phyloP scores from a whole-genome alignment of 2,797 vertebrate species.

The Danionella dracula region DNA sequence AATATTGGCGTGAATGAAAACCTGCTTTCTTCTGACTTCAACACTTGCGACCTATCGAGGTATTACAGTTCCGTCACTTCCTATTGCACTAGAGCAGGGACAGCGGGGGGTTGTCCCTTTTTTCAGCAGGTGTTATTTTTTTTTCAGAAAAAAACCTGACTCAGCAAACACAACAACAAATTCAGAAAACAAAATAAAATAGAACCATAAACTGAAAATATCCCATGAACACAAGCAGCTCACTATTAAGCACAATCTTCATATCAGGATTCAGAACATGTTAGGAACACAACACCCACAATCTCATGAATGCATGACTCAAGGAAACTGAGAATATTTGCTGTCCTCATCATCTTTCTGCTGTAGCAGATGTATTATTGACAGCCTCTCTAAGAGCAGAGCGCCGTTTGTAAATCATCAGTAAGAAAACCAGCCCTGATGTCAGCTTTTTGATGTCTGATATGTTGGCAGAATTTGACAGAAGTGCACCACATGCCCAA shows the following conservation, averaged over 20 bases:
- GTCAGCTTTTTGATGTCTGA: slow-evolving; percentile 4
- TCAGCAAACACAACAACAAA: too few relatives aligned
- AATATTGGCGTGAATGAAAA: too few relatives aligned
- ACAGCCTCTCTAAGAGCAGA: background rate
- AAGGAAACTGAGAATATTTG: slow-evolving; percentile 13
- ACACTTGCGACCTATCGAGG: too few relatives aligned
- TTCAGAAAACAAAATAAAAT: too few relatives aligned
- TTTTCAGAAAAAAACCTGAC: too few relatives aligned
- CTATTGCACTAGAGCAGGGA: too few relatives aligned
- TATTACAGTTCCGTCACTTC: too few relatives aligned
- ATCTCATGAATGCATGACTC: slow-evolving; percentile 8
- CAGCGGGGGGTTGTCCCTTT: too few relatives aligned
- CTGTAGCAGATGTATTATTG: slow-evolving; percentile 5
- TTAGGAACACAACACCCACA: slow-evolving; percentile 12
- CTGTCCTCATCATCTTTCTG: slow-evolving; percentile 13
- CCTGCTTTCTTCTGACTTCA: too few relatives aligned
- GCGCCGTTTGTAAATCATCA: background rate
- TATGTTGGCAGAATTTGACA: slow-evolving; percentile 1
- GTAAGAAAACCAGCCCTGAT: background rate
- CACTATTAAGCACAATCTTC: background rate
- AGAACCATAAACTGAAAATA: too few relatives aligned
- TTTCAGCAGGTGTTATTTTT: too few relatives aligned
- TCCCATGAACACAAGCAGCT: background rate
- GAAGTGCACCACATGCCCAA: background rate
- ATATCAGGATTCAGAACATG: slow-evolving; percentile 12